These are phyloP conservation scores for Macrostomum lignano DNA, from an alignment of 1,140 invertebrate species.

Conservation along the genomic window DNA sequence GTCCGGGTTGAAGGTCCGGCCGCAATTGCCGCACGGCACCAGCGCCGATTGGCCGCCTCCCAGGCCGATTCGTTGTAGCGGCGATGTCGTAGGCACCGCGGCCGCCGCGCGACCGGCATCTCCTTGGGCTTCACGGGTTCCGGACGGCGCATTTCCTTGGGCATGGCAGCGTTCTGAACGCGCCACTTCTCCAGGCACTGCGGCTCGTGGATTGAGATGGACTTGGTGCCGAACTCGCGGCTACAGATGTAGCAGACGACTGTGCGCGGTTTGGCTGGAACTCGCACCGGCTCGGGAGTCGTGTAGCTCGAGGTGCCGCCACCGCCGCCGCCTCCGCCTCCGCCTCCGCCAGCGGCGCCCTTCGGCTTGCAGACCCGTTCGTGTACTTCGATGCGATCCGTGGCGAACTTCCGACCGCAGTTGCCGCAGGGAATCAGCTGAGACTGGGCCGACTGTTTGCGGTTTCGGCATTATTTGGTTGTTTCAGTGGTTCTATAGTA, in stretches of 20 bases:
- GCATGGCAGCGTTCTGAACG: conserved; percentile 37
- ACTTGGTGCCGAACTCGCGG: conserved; percentile 23
- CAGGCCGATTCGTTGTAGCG: conserved; percentile 21
- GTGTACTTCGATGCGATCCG: conserved; percentile 38
- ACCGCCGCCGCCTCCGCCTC: too few species aligned
- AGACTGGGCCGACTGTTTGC: conserved; percentile 28
- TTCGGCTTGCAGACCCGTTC: conserved; percentile 33
- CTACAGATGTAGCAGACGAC: conserved; percentile 28
- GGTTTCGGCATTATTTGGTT: too few species aligned
- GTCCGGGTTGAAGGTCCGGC: conserved; percentile 39
- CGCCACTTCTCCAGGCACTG: conserved; percentile 47
- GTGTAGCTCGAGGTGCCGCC: too few species aligned
- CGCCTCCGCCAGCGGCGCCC: not conserved
- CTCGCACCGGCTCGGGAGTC: too few species aligned
- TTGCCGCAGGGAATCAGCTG: conserved; percentile 35
- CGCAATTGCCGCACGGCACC: conserved; percentile 38
- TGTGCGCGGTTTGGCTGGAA: conserved; percentile 1
- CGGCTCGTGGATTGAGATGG: conserved; percentile 40
- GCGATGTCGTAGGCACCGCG: conserved; percentile 9
- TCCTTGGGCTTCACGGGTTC: conserved; percentile 35
- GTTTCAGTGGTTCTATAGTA: too few species aligned
- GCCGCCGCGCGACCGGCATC: not conserved
- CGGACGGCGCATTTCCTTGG: conserved; percentile 32
- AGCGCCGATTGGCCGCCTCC: conserved; percentile 30
- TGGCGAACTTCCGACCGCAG: conserved; percentile 39